A percentile compares a stretch with the other conserved stretches of the same genome.
These are phyloP conservation scores for Stegodyphus mimosarum DNA, from an alignment of 1,140 invertebrate species.

Conservation along the genomic window DNA sequence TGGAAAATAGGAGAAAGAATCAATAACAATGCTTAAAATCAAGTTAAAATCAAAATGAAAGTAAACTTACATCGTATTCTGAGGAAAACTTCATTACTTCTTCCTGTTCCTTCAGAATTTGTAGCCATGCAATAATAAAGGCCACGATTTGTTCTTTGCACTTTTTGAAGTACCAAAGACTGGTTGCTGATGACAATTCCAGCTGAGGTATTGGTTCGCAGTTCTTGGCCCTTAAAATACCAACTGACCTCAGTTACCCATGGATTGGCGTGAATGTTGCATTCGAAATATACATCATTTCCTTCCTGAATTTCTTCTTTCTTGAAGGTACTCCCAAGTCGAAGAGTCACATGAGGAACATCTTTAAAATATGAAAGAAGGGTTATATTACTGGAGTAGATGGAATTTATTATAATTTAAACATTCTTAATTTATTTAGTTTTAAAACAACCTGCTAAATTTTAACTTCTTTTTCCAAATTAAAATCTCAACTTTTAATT, in stretches of 20 bases:
- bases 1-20: too few relatives aligned
- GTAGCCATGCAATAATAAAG: conserved; percentile 88
- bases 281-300: conserved; percentile 89
- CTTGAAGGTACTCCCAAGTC: conserved; percentile 84
- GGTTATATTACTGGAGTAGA: too few relatives aligned
- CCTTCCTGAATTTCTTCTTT: conserved; percentile 81
- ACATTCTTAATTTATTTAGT: too few relatives aligned
- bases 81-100: conserved; percentile 83
- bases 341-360: conserved; percentile 83
- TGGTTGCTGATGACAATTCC: conserved; percentile 84
- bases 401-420: too few relatives aligned
- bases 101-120: conserved; percentile 88
- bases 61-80: conserved; percentile 73
- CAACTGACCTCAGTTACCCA: conserved; percentile 83
- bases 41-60: too few relatives aligned
- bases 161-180: conserved; percentile 82
- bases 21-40: too few relatives aligned
- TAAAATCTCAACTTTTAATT: too few relatives aligned
- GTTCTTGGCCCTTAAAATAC: conserved; percentile 71
- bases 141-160: conserved; percentile 71
- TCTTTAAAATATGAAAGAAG: conserved; percentile 72
- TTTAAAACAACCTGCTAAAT: too few relatives aligned
- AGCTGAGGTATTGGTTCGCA: conserved; percentile 78
- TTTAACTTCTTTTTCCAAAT: too few relatives aligned
- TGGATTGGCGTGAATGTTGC: conserved; percentile 87